Evolutionary conservation across 2,113 vertebrate genomes (phyloP).

Genomic region (Dryoscopus gambensis): DNA sequence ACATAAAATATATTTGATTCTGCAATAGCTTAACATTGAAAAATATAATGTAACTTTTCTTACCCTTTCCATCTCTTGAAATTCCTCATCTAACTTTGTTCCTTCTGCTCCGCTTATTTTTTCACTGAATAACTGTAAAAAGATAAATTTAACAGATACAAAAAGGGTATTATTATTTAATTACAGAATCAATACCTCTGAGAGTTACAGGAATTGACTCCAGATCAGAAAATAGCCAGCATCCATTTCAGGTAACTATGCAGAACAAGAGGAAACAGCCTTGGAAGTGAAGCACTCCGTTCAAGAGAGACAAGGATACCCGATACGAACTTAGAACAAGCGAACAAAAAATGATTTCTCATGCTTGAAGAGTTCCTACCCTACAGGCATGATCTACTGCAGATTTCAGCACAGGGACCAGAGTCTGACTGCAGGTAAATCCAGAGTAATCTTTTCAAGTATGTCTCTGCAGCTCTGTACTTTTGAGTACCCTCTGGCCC

Average conservation of each 20-base stretch:
- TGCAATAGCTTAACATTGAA: not conserved
- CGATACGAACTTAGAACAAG: not conserved
- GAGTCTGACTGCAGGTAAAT: not conserved
- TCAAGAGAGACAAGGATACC: not conserved
- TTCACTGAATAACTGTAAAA: conserved; percentile 86
- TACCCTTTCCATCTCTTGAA: conserved; percentile 94
- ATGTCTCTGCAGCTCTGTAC: not conserved
- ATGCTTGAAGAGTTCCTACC: not conserved
- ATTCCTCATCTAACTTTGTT: conserved; percentile 91
- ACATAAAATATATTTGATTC: not conserved
- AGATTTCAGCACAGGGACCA: not conserved
- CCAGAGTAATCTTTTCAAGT: not conserved
- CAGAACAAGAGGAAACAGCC: not conserved
- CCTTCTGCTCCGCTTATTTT: conserved; percentile 94
- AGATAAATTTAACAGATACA: not conserved
- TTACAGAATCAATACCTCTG: not conserved
- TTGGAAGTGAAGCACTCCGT: not conserved
- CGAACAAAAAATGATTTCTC: not conserved
- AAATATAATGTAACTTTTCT: conserved; percentile 28
- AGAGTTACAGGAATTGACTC: not conserved
- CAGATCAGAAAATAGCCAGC: not conserved
- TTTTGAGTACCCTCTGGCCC: not conserved
- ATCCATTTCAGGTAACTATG: not conserved
- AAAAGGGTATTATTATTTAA: not conserved
- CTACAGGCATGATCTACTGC: not conserved